Percentiles rank a stretch among this genome's conserved stretches.
Evolutionary conservation across 2,113 vertebrate species (phyloP).

Genomic region (Tautogolabrus adspersus): DNA sequence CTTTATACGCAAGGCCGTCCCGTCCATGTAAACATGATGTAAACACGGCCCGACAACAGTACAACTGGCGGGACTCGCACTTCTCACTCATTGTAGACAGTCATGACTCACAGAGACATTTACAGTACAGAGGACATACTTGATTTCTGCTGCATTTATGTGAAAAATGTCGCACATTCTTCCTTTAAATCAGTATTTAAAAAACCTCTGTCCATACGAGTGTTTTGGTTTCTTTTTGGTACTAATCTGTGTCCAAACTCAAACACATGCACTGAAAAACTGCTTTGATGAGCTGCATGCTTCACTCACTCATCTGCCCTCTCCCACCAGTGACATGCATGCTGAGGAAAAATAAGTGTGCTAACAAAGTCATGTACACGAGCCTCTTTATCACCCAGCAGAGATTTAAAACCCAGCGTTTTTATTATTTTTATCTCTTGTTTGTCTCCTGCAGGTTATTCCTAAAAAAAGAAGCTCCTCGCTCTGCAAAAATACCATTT

Average conservation of each 20-base stretch:
- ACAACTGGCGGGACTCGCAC: too few species aligned
- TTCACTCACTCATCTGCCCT: conserved; percentile 41
- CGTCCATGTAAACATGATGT: too few species aligned
- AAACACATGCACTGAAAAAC: not conserved
- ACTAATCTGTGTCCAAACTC: too few species aligned
- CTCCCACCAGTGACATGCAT: conserved; percentile 51
- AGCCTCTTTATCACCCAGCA: conserved; percentile 3
- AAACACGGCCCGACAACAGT: too few species aligned
- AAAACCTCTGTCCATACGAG: not conserved
- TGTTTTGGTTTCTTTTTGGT: too few species aligned
- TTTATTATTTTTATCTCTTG: conserved; percentile 67
- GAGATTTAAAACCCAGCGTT: conserved; percentile 69
- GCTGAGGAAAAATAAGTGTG: conserved; percentile 37
- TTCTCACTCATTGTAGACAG: too few species aligned
- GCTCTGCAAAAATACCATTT: conserved; percentile 62
- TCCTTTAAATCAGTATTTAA: too few species aligned
- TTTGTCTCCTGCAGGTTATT: conserved; percentile 83
- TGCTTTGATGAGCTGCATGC: conserved; percentile 29
- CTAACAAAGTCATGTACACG: not conserved
- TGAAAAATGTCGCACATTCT: too few species aligned
- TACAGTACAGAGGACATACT: too few species aligned
- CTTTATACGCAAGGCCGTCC: too few species aligned
- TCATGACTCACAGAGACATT: too few species aligned
- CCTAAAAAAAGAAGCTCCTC: conserved; percentile 79
- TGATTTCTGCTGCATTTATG: too few species aligned